Percentiles rank a stretch among this genome's conserved stretches.
phyloP scores from a whole-genome alignment of 2,888 invertebrate genomes.

The Lycocerus yunnanus region DNA sequence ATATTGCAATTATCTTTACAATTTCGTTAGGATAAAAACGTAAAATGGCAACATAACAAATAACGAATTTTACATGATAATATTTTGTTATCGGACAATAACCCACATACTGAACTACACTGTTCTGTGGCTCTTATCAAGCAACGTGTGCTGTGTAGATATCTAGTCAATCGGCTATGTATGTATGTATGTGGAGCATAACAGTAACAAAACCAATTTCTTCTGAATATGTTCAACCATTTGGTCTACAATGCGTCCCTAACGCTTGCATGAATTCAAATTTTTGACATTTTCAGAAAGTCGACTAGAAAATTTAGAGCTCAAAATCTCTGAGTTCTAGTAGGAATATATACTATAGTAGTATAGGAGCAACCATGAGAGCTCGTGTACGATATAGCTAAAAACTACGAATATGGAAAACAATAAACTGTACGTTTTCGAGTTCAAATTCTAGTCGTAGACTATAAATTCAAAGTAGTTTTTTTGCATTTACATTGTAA shows the following conservation, averaged over 20 bases:
- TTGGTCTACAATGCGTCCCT: not conserved
- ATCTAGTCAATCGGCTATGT: not conserved
- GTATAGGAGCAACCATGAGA: too few species aligned
- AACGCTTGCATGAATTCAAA: not conserved
- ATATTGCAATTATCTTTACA: not conserved
- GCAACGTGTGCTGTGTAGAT: not conserved
- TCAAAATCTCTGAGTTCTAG: not conserved
- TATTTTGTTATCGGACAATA: not conserved
- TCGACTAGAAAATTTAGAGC: not conserved
- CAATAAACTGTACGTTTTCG: too few species aligned
- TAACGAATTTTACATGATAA: not conserved
- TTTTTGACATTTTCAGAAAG: not conserved
- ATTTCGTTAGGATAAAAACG: not conserved
- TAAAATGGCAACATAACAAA: not conserved
- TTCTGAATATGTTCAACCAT: not conserved
- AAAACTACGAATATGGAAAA: too few species aligned
- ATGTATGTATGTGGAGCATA: not conserved
- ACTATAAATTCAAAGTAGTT: too few species aligned
- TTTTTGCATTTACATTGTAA: too few species aligned
- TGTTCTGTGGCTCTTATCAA: not conserved
- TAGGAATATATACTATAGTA: not conserved
- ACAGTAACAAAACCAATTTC: not conserved
- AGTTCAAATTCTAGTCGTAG: too few species aligned
- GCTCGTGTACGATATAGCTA: too few species aligned
- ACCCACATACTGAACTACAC: not conserved